Evolutionary conservation across 92 coral and sea anemone genomes (phyloP), one percentile per base, ranked within the genome.

Genomic region (Porites rus): DNA sequence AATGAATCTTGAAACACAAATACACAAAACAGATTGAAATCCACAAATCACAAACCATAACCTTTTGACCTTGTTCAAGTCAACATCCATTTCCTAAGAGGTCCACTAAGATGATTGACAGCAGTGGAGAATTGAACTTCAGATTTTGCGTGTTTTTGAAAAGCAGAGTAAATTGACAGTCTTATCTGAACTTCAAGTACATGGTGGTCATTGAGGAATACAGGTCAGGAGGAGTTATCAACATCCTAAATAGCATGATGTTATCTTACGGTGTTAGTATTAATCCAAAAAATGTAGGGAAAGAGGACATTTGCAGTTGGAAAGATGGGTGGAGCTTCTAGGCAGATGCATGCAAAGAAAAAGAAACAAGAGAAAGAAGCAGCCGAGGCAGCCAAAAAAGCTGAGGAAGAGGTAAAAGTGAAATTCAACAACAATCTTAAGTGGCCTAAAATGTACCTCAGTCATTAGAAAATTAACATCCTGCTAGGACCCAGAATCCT

Each of bases 241-340:
- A 62, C 69, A 76, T 16, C 69, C 17, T 24, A 51, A 12, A 68
- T 69, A 83, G 76, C 72, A 69, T 91, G 86, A 87, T 88, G 82
- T 82, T 77, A 69, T 89, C 99, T 97, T 93, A 97, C 74, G 89
- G 94, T 88, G 88, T 87, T 80, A 94, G 95, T 97, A 86, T 95
- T 90, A 93, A 92, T 97, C 96, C 87, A 88, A 93, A 85, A 86
- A 91, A 97, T 89, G 79, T 93, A 97, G 99, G 99, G 99, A 58
- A 97, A 95, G 89, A 91, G 98, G 90, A 88, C 86, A 74, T 74
- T 97, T 19, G 83, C 91, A 81, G 93, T 93, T 53, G 99, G 99
- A 83, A 89, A 93, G 86, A 97, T 97, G 99, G 96, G 98, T 9
- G 99, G 99, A 46, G 96, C 99, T 12, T 77, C 97, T 38, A 95